These are phyloP conservation scores for Microvelia longipes DNA, from an alignment of 1,140 invertebrate genomes.

Conservation along the genomic window DNA sequence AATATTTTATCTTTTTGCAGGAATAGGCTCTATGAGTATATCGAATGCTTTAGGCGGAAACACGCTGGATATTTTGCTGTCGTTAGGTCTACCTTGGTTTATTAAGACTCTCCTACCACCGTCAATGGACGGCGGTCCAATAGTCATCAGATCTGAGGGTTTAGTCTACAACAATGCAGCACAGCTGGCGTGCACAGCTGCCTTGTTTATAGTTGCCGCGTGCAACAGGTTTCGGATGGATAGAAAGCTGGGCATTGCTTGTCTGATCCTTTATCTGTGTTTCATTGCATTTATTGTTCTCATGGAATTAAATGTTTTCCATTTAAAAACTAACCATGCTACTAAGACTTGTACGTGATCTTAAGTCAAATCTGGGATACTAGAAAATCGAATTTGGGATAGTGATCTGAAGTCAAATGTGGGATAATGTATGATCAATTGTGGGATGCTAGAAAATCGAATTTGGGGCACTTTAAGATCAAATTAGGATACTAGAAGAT, in stretches of 20 bases:
- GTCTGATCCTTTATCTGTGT: conserved; percentile 19
- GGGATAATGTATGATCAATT: no score
- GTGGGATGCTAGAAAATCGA: no score
- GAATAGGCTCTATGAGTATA: conserved; percentile 66
- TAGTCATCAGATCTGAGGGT: conserved; percentile 19
- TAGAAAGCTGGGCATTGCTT: conserved; percentile 19
- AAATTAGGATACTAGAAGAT: no score
- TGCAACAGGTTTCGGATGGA: conserved; percentile 19
- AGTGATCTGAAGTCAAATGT: no score
- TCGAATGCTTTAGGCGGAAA: conserved; percentile 72
- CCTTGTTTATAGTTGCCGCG: conserved; percentile 19
- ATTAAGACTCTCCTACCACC: conserved; percentile 47
- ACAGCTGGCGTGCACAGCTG: conserved; percentile 20
- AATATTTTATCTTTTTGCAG: conserved; percentile 40
- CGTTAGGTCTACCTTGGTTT: conserved; percentile 70
- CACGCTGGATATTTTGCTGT: conserved; percentile 68
- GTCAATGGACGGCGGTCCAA: conserved; percentile 20
- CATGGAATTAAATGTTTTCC: conserved; percentile 18
- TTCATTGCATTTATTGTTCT: conserved; percentile 22
- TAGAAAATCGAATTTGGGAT: no score
- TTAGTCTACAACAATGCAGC: conserved; percentile 22
- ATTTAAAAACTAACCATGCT: neutral
- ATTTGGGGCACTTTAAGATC: no score
- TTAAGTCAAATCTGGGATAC: no score
- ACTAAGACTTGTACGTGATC: no score